These are phyloP conservation scores for Cotesia vestalis DNA, from an alignment of 1,140 invertebrate genomes.

Conservation along the genomic window DNA sequence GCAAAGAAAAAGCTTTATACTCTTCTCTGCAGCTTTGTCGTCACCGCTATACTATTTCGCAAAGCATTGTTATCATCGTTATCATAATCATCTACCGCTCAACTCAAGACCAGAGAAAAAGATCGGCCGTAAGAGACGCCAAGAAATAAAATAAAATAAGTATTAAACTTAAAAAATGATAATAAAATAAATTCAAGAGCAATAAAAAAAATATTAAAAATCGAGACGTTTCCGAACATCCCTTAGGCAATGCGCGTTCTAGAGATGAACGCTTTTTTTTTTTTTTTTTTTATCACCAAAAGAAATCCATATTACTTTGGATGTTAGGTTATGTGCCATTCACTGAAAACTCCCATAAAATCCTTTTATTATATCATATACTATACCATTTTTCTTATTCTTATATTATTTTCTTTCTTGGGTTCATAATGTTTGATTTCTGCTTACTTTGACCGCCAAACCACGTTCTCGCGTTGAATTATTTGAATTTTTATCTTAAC, in stretches of 20 bases:
- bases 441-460: constrained; percentile 15
- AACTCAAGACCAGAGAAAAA: constrained; percentile 15
- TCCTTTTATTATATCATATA: not conserved
- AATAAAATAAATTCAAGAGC: constrained; percentile 20
- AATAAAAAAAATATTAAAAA: not conserved
- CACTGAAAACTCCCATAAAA: constrained; percentile 15
- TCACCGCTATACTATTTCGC: constrained; percentile 28
- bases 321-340: constrained; percentile 24
- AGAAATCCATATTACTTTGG: not conserved
- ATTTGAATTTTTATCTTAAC: constrained; percentile 18
- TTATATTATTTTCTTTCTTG: constrained; percentile 8
- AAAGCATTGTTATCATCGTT: constrained; percentile 35
- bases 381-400: not conserved
- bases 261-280: not conserved
- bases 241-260: constrained; percentile 15
- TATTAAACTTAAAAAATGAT: constrained; percentile 15
- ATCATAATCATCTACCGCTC: constrained; percentile 36
- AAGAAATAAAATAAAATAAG: constrained; percentile 20
- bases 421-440: constrained; percentile 10
- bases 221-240: constrained; percentile 14
- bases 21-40: constrained; percentile 42
- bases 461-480: constrained; percentile 15
- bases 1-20: constrained; percentile 19
- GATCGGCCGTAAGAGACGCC: not conserved
- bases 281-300: not conserved